A percentile compares a stretch with the other conserved stretches of the same genome.
Evolutionary conservation across 2,113 vertebrate genomes (phyloP).

Genomic region (Scatophagus argus): DNA sequence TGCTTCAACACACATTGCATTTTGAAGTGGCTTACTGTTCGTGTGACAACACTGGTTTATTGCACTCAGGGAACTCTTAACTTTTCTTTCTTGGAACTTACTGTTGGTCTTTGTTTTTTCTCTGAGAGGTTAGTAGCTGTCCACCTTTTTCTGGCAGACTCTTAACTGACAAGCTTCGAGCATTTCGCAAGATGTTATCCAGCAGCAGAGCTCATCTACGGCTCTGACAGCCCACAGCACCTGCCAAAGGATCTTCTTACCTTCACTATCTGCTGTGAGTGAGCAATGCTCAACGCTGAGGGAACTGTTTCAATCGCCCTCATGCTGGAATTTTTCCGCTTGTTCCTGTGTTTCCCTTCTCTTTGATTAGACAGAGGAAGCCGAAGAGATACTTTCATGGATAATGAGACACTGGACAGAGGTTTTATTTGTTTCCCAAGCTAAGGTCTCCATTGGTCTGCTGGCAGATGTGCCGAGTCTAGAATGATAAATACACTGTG

Average conservation of each 20-base stretch:
- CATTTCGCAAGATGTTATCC: slow-evolving; percentile 82
- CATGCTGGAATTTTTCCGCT: slow-evolving; percentile 72
- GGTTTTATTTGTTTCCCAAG: slow-evolving; percentile 79
- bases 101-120: slow-evolving; percentile 76
- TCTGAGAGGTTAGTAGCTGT: slow-evolving; percentile 81
- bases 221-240: slow-evolving; percentile 83
- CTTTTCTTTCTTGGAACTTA: slow-evolving; percentile 69
- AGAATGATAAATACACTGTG: slow-evolving; percentile 27
- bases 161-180: slow-evolving; percentile 84
- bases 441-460: slow-evolving; percentile 79
- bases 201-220: slow-evolving; percentile 78
- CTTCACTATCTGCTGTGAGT: slow-evolving; percentile 77
- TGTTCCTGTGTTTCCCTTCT: slow-evolving; percentile 76
- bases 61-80: slow-evolving; percentile 60
- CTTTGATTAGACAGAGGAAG: slow-evolving; percentile 78
- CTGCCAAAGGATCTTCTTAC: slow-evolving; percentile 83
- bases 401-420: slow-evolving; percentile 81
- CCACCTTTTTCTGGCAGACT: slow-evolving; percentile 76
- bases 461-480: slow-evolving; percentile 69
- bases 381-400: slow-evolving; percentile 80
- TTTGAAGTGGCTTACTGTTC: neutral
- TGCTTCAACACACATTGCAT: neutral
- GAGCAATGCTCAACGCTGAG: slow-evolving; percentile 77
- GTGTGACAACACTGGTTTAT: slow-evolving; percentile 22
- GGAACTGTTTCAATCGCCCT: slow-evolving; percentile 78